A percentile compares a stretch with the other conserved stretches of the same genome.
phyloP scores from a whole-genome alignment of 2,888 invertebrate species.

The Agrotis puta region DNA sequence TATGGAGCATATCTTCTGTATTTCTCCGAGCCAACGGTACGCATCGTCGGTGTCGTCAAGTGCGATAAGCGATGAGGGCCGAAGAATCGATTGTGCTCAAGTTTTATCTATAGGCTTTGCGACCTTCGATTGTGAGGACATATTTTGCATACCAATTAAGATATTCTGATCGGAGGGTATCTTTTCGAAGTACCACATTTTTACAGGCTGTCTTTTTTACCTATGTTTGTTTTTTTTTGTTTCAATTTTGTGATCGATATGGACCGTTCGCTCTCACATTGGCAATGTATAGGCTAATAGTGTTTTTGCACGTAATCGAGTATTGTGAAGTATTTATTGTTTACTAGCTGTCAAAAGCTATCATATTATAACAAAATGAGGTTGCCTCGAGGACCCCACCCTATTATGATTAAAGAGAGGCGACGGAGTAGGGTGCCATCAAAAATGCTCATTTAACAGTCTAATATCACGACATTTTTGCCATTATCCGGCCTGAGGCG shows the following conservation, averaged over 20 bases:
- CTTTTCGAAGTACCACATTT: neutral
- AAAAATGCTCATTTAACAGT: conserved; percentile 68
- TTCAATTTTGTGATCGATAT: neutral
- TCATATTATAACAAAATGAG: conserved; percentile 55
- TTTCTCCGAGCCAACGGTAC: conserved; percentile 1
- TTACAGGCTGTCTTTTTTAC: neutral
- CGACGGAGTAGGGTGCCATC: conserved; percentile 42
- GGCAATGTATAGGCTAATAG: too few species aligned
- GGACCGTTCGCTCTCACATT: neutral
- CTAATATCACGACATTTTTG: conserved; percentile 61
- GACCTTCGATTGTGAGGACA: conserved; percentile 40
- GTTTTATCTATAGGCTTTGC: conserved; percentile 48
- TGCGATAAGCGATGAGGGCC: conserved; percentile 49
- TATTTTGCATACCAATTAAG: conserved; percentile 31
- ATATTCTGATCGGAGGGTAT: neutral
- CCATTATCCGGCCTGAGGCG: conserved; percentile 36
- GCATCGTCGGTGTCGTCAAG: conserved; percentile 27
- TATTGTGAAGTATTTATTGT: conserved; percentile 21
- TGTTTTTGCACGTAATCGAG: neutral
- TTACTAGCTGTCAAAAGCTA: conserved; percentile 32
- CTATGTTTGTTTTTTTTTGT: too few species aligned
- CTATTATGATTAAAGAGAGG: conserved; percentile 32
- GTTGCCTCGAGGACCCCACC: conserved; percentile 49
- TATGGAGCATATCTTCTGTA: conserved; percentile 2
- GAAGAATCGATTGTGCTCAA: conserved; percentile 43